Base-by-base conservation (phyloP, 2,797 vertebrate genomes). In the Sebastes variabilis region DNA sequence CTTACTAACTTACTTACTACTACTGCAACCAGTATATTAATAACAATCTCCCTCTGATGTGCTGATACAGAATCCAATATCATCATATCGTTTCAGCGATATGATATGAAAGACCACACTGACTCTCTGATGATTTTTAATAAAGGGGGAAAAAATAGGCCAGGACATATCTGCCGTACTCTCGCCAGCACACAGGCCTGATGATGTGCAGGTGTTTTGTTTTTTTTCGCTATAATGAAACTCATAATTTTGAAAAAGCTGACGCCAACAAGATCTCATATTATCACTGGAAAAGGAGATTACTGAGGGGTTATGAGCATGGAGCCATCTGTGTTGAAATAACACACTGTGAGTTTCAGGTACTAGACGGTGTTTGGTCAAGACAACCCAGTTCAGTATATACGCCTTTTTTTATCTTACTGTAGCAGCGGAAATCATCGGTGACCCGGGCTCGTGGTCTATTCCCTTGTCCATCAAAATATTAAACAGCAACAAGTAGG, bases 71-170 rank as follows among this genome's bases (percentile, higher is more conserved):
- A 71, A 54, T 73, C n/a, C 29, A 73, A 32, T 46, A 67, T 81
- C 58, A 72, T 36, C 3, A 16, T 32, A 59, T 72, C 6, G 22
- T 36, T 30, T 77, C 38, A 72, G 36, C 13, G 54, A 62, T 80
- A 42, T 52, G 22, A 74, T 32, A 61, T 32, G 32, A 77, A 58
- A 60, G 32, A 62, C 64, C 25, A 20, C 30, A 18, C 42, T 60
- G 60, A 77, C 58, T 54, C 42, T 46, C 49, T 62, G 72, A 72
- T 82, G 29, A 49, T 76, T 87, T 88, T 87, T 85, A 89, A 82
- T 86, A 84, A 83, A 66, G 12, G 25, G 49, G 29, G 32, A 5
- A 18, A 61, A 56, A 75, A 74, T 29, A 80, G 73, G 69, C 16
- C 46, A 54, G 60, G 36, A 25, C 29, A 18, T 66, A 59, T 79